phyloP scores from a whole-genome alignment of 2,888 invertebrate genomes.

The Dicyrtoma fusca region DNA sequence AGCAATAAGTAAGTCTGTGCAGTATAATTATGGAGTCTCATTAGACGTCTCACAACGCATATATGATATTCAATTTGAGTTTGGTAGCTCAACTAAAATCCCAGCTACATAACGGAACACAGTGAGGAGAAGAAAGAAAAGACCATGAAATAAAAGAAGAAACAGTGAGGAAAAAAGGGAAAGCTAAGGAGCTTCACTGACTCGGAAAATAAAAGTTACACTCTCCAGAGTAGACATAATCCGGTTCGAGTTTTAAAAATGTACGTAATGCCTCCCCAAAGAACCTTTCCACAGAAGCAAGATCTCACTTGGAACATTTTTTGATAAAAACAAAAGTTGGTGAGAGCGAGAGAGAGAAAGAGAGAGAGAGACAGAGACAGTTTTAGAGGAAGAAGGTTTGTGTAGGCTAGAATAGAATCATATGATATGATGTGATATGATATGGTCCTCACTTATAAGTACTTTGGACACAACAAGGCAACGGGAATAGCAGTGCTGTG shows the following conservation, averaged over 20 bases:
- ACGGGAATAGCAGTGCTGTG: no score
- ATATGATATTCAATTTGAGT: no score
- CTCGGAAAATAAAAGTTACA: conserved; percentile 7
- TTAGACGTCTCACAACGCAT: no score
- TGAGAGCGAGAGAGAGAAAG: not conserved
- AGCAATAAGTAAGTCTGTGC: no score
- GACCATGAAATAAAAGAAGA: conserved; percentile 1
- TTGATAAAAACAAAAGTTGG: conserved; percentile 20
- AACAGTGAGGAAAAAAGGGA: not conserved
- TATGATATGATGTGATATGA: no score
- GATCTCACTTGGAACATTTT: conserved; percentile 21
- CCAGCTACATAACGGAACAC: not conserved
- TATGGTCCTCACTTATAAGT: no score
- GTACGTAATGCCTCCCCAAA: conserved; percentile 33
- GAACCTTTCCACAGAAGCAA: conserved; percentile 25
- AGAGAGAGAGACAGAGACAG: no score
- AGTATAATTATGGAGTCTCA: no score
- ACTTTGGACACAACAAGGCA: no score
- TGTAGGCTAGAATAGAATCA: no score
- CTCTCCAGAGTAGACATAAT: conserved; percentile 31
- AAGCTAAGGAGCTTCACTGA: not conserved
- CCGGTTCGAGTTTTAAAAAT: conserved; percentile 33
- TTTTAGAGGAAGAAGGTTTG: no score
- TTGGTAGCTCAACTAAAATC: no score
- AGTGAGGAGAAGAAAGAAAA: not conserved